These are phyloP conservation scores for Microchrysa polita DNA, from an alignment of 2,888 invertebrate genomes.

Conservation along the genomic window DNA sequence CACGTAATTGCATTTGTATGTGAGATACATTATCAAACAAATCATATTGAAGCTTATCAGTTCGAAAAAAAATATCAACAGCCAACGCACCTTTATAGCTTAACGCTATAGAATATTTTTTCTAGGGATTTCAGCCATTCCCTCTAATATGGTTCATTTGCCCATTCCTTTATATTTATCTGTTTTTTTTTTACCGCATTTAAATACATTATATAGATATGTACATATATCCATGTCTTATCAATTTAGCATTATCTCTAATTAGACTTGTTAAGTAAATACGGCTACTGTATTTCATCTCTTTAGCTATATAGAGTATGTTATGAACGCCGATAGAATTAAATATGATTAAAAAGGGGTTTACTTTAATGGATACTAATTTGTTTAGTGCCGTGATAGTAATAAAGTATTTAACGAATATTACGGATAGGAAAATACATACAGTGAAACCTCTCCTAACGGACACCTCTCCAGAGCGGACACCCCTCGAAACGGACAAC, in stretches of 20 bases:
- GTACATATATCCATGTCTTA: constrained; percentile 5
- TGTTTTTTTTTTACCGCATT: background rate
- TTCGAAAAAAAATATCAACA: background rate
- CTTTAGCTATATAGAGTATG: background rate
- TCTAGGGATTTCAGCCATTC: background rate
- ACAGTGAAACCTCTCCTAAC: too few species aligned
- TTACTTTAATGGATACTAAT: background rate
- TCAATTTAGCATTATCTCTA: constrained; percentile 42
- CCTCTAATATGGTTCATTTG: background rate
- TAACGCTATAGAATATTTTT: background rate
- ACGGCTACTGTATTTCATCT: constrained; percentile 43
- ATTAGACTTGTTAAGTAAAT: constrained; percentile 43
- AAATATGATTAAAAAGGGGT: background rate
- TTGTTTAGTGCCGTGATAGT: too few species aligned
- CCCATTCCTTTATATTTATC: background rate
- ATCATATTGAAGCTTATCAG: constrained; percentile 27
- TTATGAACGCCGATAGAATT: background rate
- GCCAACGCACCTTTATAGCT: constrained; percentile 23
- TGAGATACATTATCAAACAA: background rate
- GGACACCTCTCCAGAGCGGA: too few species aligned
- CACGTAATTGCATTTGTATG: background rate
- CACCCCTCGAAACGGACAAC: too few species aligned
- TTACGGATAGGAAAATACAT: too few species aligned
- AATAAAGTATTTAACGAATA: too few species aligned
- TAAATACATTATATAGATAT: too few species aligned